These are phyloP conservation scores for Aricia artaxerxes DNA, from an alignment of 2,888 invertebrate genomes.

Conservation along the genomic window DNA sequence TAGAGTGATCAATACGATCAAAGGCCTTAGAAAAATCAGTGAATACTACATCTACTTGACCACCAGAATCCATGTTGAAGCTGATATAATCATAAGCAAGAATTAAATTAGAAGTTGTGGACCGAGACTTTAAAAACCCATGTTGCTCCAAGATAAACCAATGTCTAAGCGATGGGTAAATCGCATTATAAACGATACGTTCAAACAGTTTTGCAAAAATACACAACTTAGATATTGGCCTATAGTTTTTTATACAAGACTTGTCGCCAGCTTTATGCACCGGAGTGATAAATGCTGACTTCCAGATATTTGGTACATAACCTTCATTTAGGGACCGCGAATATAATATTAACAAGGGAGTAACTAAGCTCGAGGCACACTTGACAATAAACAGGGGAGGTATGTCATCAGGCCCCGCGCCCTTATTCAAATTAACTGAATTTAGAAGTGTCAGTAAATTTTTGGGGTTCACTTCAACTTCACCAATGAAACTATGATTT, in stretches of 20 bases:
- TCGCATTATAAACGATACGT: background rate
- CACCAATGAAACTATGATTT: background rate
- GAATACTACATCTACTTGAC: no score
- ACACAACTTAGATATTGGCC: constrained; percentile 18
- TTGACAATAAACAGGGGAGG: background rate
- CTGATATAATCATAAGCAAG: no score
- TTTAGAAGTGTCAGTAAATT: background rate
- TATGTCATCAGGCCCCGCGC: constrained; percentile 17
- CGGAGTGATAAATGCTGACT: constrained; percentile 25
- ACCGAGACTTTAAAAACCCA: no score
- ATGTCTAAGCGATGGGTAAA: no score
- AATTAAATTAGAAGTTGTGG: no score
- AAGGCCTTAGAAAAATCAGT: no score
- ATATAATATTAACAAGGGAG: background rate
- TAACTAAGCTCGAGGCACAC: background rate
- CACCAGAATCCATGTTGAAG: no score
- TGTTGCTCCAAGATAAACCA: no score
- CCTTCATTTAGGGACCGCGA: constrained; percentile 3
- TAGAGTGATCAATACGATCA: no score
- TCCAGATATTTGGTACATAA: background rate
- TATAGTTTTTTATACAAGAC: background rate
- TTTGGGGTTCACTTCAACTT: background rate
- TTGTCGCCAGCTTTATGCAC: constrained; percentile 5
- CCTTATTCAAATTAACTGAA: background rate
- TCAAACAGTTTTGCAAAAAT: background rate